Evolutionary conservation across 2,113 vertebrate species (phyloP), one percentile per base, ranked within the genome.

Genomic region (Thamnaconus septentrionalis): DNA sequence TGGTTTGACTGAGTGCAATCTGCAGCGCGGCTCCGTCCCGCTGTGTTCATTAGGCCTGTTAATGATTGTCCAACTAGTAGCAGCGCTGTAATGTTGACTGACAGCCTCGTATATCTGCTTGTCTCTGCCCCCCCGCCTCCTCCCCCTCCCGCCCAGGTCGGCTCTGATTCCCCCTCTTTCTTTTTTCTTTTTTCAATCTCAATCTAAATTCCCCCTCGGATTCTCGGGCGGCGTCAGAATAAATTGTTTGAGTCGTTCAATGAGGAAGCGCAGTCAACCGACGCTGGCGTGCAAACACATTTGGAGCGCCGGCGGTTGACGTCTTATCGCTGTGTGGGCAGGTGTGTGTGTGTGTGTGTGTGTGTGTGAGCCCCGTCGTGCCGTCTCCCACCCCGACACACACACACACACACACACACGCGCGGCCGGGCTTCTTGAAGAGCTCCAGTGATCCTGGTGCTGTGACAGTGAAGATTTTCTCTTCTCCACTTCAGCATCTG

Each of bases 181-280:
- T 59, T 79, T 74, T 78, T 82, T 73, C 59, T 50, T 53, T 61
- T 80, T 61, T 85, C 75, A 73, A 86, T 80, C 64, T 85, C 75
- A 73, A 86, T 88, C 79, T 87, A 81, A 85, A 88, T 78, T 82
- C 74, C 83, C 71, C 31, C 61, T 85, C 8, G 61, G 79, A 85
- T 85, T 85, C 69, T 62, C 73, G 43, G 42, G 69, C 47, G 56
- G 18, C 71, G 63, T 88, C 79, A 70, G 73, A 85, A 85, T 85
- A 87, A 84, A 88, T 84, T 74, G 81, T 82, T 85, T 51, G 62
- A 79, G 78, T 76, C 53, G 71, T 81, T 87, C 83, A 87, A 75
- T 86, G 81, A 87, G 83, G 80, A 87, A 83, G 82, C 73, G 78
- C 85, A 87, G 76, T 78, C 63, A 82, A 85, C 76, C 74, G 78